A percentile compares a stretch with the other conserved stretches of the same genome.
Conservation (phyloP, 2,113 vertebrate species). For the Hyla sarda region DNA sequence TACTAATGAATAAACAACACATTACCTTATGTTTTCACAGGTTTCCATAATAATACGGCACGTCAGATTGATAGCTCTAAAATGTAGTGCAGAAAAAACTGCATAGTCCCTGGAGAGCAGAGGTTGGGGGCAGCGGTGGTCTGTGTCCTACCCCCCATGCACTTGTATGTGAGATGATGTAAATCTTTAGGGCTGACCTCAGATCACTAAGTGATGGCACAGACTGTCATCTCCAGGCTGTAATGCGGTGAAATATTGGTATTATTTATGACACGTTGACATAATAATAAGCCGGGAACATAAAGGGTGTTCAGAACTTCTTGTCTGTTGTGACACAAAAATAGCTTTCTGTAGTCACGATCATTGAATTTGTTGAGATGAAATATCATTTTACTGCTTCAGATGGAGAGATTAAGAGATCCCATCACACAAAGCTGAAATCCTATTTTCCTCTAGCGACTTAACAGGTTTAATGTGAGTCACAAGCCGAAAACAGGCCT, state of each 20-base stretch:
- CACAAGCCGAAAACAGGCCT: background rate
- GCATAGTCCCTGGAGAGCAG: background rate
- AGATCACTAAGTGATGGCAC: conserved; percentile 6
- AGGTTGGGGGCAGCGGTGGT: background rate
- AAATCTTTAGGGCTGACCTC: conserved; percentile 18
- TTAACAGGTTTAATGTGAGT: background rate
- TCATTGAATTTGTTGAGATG: background rate
- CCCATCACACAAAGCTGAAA: background rate
- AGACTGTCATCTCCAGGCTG: background rate
- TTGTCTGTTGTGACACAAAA: conserved; percentile 8
- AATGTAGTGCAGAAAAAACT: background rate
- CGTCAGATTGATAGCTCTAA: background rate
- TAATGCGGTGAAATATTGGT: conserved; percentile 11
- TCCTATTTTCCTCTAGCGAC: conserved; percentile 17
- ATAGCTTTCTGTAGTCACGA: conserved; percentile 25
- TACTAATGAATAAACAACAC: background rate
- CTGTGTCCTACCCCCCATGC: background rate
- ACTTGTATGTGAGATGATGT: background rate
- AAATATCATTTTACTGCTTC: conserved; percentile 17
- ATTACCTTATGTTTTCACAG: background rate
- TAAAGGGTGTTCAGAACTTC: background rate
- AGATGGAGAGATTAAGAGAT: background rate
- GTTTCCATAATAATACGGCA: background rate
- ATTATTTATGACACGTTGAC: conserved; percentile 19
- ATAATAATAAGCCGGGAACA: background rate